These are phyloP conservation scores for Oncorhynchus tshawytscha DNA, from an alignment of 2,113 vertebrate species.

Conservation along the genomic window DNA sequence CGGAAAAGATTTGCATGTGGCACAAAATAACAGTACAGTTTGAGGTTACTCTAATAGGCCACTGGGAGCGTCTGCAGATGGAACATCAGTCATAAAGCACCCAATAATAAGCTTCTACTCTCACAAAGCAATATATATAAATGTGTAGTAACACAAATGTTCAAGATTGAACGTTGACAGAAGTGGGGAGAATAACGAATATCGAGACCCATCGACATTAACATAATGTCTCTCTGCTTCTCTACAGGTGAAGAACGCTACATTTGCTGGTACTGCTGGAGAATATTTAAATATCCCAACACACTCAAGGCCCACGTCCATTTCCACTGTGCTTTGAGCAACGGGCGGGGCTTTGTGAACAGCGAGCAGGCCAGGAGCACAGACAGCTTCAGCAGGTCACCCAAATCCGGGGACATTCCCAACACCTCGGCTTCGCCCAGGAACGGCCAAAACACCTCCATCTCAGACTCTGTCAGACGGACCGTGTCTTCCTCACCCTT, in stretches of 20 bases:
- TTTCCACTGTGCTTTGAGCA: constrained; percentile 89
- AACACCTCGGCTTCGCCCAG: constrained; percentile 69
- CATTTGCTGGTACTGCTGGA: constrained; percentile 99
- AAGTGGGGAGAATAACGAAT: background rate
- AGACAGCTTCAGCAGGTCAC: constrained; percentile 76
- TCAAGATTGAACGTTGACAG: too few relatives aligned
- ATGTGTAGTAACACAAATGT: too few relatives aligned
- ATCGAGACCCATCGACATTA: background rate
- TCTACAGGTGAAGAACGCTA: constrained; percentile 91
- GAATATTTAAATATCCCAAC: constrained; percentile 95
- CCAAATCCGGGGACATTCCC: constrained; percentile 79
- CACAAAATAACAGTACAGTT: too few relatives aligned
- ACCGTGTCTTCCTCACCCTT: constrained; percentile 69
- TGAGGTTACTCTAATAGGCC: too few relatives aligned
- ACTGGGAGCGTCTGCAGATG: too few relatives aligned
- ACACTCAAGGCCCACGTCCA: constrained; percentile 94
- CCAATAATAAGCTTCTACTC: too few relatives aligned
- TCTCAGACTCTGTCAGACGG: constrained; percentile 77
- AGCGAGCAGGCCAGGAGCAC: constrained; percentile 76
- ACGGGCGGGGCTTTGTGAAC: constrained; percentile 77
- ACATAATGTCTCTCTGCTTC: constrained; percentile 5
- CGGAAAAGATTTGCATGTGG: too few relatives aligned
- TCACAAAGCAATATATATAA: too few relatives aligned
- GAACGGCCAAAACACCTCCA: constrained; percentile 63
- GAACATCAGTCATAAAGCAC: too few relatives aligned